These are phyloP conservation scores for Nysson spinosus DNA, from an alignment of 2,888 invertebrate species.

Conservation along the genomic window DNA sequence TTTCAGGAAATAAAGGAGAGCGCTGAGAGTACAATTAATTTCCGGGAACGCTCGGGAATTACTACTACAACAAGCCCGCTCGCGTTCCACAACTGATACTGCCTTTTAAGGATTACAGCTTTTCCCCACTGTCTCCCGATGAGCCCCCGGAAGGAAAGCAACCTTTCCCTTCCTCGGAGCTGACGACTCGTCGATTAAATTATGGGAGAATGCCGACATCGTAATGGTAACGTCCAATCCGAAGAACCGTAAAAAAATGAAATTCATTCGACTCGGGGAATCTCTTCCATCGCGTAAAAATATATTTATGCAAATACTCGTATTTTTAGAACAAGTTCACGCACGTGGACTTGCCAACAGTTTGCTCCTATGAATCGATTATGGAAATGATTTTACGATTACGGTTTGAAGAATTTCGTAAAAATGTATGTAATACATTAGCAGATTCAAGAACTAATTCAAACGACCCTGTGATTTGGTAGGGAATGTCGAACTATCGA, in stretches of 20 bases:
- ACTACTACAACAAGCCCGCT: too few species aligned
- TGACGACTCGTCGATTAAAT: constrained; percentile 39
- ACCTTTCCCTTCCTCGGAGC: constrained; percentile 22
- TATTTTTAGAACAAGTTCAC: background rate
- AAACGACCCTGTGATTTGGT: too few species aligned
- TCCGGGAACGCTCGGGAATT: constrained; percentile 33
- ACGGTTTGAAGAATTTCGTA: too few species aligned
- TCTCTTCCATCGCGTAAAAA: background rate
- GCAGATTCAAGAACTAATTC: too few species aligned
- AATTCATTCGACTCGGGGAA: constrained; percentile 10
- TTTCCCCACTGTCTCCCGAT: constrained; percentile 8
- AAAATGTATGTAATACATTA: too few species aligned
- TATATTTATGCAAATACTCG: background rate
- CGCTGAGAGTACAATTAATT: constrained; percentile 29
- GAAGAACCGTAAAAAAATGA: constrained; percentile 15
- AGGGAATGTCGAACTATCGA: too few species aligned
- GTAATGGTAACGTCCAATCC: constrained; percentile 1
- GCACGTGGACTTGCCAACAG: background rate
- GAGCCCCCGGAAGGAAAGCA: constrained; percentile 55
- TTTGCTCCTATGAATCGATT: background rate
- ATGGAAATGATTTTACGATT: constrained; percentile 4
- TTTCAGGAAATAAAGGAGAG: constrained; percentile 35
- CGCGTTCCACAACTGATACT: constrained; percentile 27
- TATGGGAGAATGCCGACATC: constrained; percentile 8
- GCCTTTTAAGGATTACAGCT: constrained; percentile 44